Conservation (phyloP, 2,888 invertebrate species). For the Eristalinus aeneus region DNA sequence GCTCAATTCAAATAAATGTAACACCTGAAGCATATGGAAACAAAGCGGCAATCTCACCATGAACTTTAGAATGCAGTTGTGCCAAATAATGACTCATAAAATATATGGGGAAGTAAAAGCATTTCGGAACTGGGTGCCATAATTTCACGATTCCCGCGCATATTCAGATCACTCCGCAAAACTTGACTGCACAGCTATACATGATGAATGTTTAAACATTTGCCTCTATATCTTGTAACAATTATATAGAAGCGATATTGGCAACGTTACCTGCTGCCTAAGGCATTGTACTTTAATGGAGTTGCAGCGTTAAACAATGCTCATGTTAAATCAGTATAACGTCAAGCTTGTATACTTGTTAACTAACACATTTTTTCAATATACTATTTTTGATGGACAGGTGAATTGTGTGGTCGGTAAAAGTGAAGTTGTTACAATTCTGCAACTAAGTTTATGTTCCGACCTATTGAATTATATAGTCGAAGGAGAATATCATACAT, state of each 20-base stretch:
- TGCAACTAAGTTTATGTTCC: too few relatives aligned
- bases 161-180: background rate
- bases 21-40: background rate
- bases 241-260: background rate
- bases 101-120: constrained; percentile 2
- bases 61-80: constrained; percentile 19
- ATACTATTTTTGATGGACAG: background rate
- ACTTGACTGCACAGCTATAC: background rate
- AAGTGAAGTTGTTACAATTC: too few relatives aligned
- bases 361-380: background rate
- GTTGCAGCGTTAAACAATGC: background rate
- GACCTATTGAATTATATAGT: too few relatives aligned
- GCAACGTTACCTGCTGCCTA: background rate
- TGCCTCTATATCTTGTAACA: background rate
- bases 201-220: background rate
- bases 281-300: background rate
- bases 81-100: background rate
- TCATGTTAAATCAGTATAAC: background rate
- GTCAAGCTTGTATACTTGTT: background rate
- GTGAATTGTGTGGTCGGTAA: too few relatives aligned
- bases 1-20: background rate
- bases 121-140: constrained; percentile 1
- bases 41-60: constrained; percentile 5
- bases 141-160: background rate
- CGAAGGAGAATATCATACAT: too few relatives aligned